Percentiles rank a stretch among this genome's conserved stretches.
These are phyloP conservation scores for Chionodraco myersi DNA, from an alignment of 2,113 vertebrate genomes.

Conservation along the genomic window DNA sequence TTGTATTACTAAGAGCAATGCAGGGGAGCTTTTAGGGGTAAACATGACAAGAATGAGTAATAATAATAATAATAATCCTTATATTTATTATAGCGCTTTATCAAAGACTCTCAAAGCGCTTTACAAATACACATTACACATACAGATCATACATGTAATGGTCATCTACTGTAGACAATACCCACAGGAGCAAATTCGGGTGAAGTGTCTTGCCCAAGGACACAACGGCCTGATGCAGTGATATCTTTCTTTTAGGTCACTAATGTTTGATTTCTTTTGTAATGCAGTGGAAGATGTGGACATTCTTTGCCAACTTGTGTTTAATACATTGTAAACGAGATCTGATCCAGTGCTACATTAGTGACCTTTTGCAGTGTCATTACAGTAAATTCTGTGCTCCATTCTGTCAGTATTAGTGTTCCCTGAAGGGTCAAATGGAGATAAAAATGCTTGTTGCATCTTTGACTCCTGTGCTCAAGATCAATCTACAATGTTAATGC, in stretches of 20 bases:
- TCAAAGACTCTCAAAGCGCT: too few species aligned
- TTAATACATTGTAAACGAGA: too few species aligned
- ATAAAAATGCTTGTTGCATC: not conserved
- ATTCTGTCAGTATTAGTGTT: not conserved
- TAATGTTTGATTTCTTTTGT: not conserved
- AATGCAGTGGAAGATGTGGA: not conserved
- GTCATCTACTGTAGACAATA: too few species aligned
- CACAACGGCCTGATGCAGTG: too few species aligned
- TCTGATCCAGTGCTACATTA: not conserved
- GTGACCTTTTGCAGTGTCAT: not conserved
- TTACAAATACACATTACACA: too few species aligned
- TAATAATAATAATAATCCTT: too few species aligned
- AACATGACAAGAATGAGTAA: too few species aligned
- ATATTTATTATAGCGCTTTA: too few species aligned
- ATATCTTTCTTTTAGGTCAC: not conserved
- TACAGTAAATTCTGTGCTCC: not conserved
- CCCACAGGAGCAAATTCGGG: too few species aligned
- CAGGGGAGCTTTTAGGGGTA: not conserved
- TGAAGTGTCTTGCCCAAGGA: too few species aligned
- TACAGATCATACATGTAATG: too few species aligned
- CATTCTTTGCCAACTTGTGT: not conserved
- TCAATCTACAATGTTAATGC: constrained; percentile 27
- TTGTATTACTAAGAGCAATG: constrained; percentile 21
- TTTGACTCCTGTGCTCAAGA: constrained; percentile 25
- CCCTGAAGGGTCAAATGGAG: constrained; percentile 18